phyloP scores from a whole-genome alignment of 2,113 vertebrate genomes.

The Scophthalmus maximus region DNA sequence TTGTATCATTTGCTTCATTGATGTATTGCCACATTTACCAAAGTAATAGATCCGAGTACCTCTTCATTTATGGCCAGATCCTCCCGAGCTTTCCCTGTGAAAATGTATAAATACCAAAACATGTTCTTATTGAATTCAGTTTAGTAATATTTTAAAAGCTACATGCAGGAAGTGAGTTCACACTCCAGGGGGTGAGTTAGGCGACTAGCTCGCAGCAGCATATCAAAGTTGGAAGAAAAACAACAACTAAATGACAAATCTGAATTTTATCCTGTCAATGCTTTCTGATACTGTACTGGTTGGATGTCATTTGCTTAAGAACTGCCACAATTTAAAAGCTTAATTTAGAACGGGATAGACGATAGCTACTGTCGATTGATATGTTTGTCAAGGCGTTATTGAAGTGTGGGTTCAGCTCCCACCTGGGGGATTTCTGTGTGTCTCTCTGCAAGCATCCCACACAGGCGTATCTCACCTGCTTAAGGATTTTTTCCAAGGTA shows the following conservation, averaged over 20 bases:
- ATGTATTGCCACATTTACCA: neutral
- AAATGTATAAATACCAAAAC: neutral
- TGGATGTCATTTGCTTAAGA: slow-evolving; percentile 34
- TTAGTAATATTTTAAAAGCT: slow-evolving; percentile 7
- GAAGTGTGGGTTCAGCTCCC: slow-evolving; percentile 41
- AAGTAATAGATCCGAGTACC: neutral
- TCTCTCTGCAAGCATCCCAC: slow-evolving; percentile 26
- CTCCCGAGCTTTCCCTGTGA: neutral
- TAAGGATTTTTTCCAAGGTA: slow-evolving; percentile 57
- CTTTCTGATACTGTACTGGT: slow-evolving; percentile 8
- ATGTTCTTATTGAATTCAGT: neutral
- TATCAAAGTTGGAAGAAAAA: slow-evolving; percentile 24
- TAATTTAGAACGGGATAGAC: slow-evolving; percentile 11
- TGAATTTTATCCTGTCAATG: neutral
- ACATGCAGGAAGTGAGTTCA: slow-evolving; percentile 12
- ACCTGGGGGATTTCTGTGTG: slow-evolving; percentile 49
- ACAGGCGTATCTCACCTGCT: slow-evolving; percentile 31
- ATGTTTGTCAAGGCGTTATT: slow-evolving; percentile 33
- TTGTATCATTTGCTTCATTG: neutral
- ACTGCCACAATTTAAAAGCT: slow-evolving; percentile 34
- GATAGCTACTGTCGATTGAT: slow-evolving; percentile 19
- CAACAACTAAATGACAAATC: slow-evolving; percentile 12
- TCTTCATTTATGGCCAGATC: neutral
- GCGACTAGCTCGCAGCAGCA: slow-evolving; percentile 16
- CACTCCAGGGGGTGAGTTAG: neutral